A percentile compares a stretch with the other conserved stretches of the same genome.
Conservation (phyloP, 2,113 vertebrate species). For the Rhipidura dahli region DNA sequence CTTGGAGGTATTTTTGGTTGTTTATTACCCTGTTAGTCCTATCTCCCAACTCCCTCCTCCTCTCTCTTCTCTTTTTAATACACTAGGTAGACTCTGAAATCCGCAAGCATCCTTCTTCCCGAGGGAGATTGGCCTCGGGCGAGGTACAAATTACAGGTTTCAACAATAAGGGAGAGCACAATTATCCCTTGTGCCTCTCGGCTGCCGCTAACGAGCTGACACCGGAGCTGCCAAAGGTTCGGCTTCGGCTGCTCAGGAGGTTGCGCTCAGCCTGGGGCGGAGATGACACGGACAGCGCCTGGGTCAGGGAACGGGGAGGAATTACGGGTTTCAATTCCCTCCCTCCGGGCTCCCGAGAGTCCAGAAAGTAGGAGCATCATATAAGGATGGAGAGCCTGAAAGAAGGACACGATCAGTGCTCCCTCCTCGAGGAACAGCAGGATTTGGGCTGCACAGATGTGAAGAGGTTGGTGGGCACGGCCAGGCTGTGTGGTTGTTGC, state of each 20-base stretch:
- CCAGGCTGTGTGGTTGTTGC: neutral
- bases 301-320: neutral
- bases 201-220: neutral
- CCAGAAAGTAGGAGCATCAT: neutral
- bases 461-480: neutral
- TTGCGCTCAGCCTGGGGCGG: neutral
- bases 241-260: neutral
- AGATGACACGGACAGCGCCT: accelerated
- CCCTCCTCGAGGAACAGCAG: neutral
- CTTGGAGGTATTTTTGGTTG: neutral
- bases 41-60: neutral
- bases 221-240: neutral
- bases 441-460: neutral
- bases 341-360: neutral
- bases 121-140: neutral
- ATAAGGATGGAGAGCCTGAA: accelerated
- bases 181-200: neutral
- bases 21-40: neutral
- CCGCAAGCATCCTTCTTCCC: neutral
- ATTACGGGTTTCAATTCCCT: neutral
- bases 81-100: neutral
- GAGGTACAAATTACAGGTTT: slow-evolving; percentile 2
- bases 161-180: neutral
- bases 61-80: neutral
- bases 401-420: neutral